Evolutionary conservation across 2,888 invertebrate species (phyloP), one percentile per base, ranked within the genome.

Genomic region (Athalia rosae): DNA sequence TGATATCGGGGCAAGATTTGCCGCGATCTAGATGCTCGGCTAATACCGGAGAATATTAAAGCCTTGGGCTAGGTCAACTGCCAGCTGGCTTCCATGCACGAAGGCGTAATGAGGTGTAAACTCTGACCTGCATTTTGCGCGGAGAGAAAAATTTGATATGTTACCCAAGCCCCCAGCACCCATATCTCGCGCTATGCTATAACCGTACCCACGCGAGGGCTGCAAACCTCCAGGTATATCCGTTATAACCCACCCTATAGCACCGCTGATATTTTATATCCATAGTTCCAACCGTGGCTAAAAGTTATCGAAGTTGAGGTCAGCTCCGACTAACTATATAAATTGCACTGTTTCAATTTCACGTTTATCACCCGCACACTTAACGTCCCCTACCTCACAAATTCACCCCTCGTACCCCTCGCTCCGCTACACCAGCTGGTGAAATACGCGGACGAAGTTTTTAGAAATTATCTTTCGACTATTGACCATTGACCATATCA

Each of bases 1-100:
- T 15, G 74, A 50, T 61, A 77, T 73, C 76, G 77, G 48, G 61
- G 61, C 59, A 67, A 76, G 73, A 78, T 73, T 50, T 47, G 61
- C 56, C 41, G 50, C 76, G 80, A 81, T 79, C 80, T 79, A 79
- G 74, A 80, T 78, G 41, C 73, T 56, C 77, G 61, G 73, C 77
- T 80, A 81, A 79, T 80, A 80, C 79, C 77, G 76, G 76, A 62
- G 77, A 80, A 81, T 79, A 79, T 81, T 79, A 80, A 79, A 77
- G 74, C 62, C 48, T 74, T 74, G 74, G 74, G 67, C 74, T 73
- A 71, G 79, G 76, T 78, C 79, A 80, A 79, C 79, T 79, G 77
- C 78, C 79, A 80, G 79, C 80, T 80, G 79, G 80, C 77, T 80
- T 74, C 77, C 76, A 63, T 53, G 58, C 77, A 45, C 59, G 56